Evolutionary conservation across 2,888 invertebrate genomes (phyloP).

Genomic region (Adelphocoris suturalis): DNA sequence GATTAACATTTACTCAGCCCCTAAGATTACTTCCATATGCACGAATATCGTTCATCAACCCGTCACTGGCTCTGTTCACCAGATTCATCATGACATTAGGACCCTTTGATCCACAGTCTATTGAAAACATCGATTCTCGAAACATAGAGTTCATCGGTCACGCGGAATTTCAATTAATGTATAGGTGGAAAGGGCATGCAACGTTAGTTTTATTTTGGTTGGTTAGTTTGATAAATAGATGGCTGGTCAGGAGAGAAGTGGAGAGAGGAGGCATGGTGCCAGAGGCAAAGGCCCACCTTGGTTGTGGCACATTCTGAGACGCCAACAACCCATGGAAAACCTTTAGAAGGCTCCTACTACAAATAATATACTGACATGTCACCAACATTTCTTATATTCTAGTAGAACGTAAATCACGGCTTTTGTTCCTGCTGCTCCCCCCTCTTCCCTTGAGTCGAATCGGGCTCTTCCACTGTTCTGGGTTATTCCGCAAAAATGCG

Average conservation of each 20-base stretch:
- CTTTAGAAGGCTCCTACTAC: constrained; percentile 11
- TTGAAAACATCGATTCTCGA: background rate
- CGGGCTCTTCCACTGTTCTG: constrained; percentile 37
- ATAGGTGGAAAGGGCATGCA: background rate
- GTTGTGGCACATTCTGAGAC: constrained; percentile 40
- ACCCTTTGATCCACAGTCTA: background rate
- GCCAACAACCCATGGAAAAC: constrained; percentile 46
- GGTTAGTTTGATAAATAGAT: constrained; percentile 51
- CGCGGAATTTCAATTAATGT: background rate
- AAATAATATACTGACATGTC: constrained; percentile 38
- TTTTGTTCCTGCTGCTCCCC: background rate
- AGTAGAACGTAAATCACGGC: constrained; percentile 41
- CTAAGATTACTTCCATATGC: no score
- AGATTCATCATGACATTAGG: no score
- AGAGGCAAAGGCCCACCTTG: constrained; percentile 44
- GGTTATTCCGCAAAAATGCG: constrained; percentile 16
- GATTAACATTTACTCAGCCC: no score
- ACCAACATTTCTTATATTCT: constrained; percentile 46
- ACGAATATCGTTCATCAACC: background rate
- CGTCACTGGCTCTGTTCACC: background rate
- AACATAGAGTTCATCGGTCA: background rate
- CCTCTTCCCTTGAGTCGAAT: background rate
- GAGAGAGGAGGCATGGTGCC: constrained; percentile 29
- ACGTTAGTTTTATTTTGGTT: constrained; percentile 42
- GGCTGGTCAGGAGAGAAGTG: constrained; percentile 10